Conservation (phyloP, 1,140 invertebrate genomes). For the Stenopsyche tienmushanensis region DNA sequence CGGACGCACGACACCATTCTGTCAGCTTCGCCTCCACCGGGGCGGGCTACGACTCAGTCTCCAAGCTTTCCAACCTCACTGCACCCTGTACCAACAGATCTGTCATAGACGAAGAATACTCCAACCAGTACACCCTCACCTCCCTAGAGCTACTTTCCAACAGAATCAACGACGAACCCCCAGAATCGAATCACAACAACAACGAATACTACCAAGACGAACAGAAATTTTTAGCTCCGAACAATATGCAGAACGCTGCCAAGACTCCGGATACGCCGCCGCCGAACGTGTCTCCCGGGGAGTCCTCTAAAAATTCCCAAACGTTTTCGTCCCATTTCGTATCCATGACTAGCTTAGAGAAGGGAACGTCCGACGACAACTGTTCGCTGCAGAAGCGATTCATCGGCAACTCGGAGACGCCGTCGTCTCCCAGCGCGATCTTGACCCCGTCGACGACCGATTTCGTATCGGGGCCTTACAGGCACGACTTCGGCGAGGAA, state of each 20-base stretch:
- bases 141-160: conserved; percentile 27
- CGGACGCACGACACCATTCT: conserved; percentile 47
- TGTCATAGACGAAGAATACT: conserved; percentile 50
- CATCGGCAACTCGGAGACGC: conserved; percentile 43
- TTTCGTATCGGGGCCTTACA: conserved; percentile 14
- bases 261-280: conserved; percentile 61
- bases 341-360: conserved; percentile 55
- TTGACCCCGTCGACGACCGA: conserved; percentile 55
- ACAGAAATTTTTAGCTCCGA: conserved; percentile 24
- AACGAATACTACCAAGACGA: conserved; percentile 36
- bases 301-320: conserved; percentile 50
- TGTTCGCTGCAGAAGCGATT: conserved; percentile 45
- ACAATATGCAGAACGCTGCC: conserved; percentile 40
- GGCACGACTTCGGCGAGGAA: conserved; percentile 34
- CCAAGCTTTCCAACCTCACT: conserved; percentile 42
- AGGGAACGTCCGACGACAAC: conserved; percentile 38
- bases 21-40: conserved; percentile 54
- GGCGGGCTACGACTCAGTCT: conserved; percentile 44
- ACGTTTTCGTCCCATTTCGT: conserved; percentile 62
- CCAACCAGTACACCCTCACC: conserved; percentile 30
- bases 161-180: conserved; percentile 28
- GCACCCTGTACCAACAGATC: conserved; percentile 47
- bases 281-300: conserved; percentile 60
- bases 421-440: conserved; percentile 58
- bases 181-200: neutral